Conservation (phyloP, 1,140 invertebrate species). For the Tribolium madens region DNA sequence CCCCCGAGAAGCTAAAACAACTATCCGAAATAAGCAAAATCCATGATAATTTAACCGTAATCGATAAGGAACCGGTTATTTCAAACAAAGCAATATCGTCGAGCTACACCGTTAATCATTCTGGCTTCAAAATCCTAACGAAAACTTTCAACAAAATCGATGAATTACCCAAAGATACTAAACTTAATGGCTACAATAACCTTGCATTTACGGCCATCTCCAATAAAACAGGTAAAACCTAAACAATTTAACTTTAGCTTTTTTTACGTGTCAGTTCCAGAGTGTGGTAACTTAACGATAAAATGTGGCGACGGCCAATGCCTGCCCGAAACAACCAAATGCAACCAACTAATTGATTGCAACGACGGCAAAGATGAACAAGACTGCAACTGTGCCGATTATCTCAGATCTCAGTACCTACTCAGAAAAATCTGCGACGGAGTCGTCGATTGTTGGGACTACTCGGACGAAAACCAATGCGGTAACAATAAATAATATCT, state of each 20-base stretch:
- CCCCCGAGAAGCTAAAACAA: constrained; percentile 59
- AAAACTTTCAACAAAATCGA: constrained; percentile 74
- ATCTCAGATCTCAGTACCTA: constrained; percentile 76
- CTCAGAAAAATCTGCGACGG: constrained; percentile 85
- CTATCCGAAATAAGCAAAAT: constrained; percentile 67
- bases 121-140: constrained; percentile 75
- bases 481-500: constrained; percentile 67
- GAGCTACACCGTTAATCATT: constrained; percentile 72
- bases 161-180: constrained; percentile 17
- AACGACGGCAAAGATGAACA: constrained; percentile 78
- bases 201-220: constrained; percentile 8
- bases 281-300: constrained; percentile 69
- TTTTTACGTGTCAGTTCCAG: constrained; percentile 50
- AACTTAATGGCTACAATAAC: constrained; percentile 36
- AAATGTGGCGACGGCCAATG: constrained; percentile 77
- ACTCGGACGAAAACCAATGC: constrained; percentile 82
- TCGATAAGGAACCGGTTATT: constrained; percentile 66
- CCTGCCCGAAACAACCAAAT: constrained; percentile 74
- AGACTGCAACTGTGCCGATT: constrained; percentile 83
- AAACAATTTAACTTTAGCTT: constrained; percentile 12
- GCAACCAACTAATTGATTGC: constrained; percentile 83
- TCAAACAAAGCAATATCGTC: constrained; percentile 71
- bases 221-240: constrained; percentile 48
- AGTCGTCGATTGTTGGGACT: constrained; percentile 83
- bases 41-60: constrained; percentile 67